A percentile compares a stretch with the other conserved stretches of the same genome.
phyloP scores from a whole-genome alignment of 2,113 vertebrate species.

The Melanerpes formicivorus region DNA sequence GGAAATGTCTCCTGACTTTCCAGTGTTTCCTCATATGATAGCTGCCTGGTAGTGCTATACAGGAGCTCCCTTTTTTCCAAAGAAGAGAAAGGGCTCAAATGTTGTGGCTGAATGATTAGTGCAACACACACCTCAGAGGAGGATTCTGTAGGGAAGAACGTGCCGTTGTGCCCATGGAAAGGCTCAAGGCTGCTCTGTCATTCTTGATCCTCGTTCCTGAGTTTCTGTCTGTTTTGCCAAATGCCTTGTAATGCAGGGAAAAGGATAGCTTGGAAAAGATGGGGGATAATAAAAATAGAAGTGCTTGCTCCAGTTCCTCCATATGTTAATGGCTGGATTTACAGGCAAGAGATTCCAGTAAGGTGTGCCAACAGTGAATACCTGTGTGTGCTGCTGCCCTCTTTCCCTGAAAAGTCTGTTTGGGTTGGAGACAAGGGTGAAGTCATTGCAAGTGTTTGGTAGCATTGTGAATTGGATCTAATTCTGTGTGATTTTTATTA shows the following conservation, averaged over 20 bases:
- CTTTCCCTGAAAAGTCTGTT: slow-evolving; percentile 22
- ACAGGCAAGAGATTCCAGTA: neutral
- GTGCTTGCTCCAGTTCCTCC: neutral
- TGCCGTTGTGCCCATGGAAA: neutral
- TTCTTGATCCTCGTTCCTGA: neutral
- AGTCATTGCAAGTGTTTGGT: neutral
- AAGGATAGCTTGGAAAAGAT: neutral
- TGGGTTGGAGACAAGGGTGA: slow-evolving; percentile 49
- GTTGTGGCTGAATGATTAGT: neutral
- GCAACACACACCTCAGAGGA: neutral
- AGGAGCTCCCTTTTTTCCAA: neutral
- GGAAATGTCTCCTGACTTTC: neutral
- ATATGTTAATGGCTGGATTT: slow-evolving; percentile 32
- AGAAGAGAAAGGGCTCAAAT: neutral
- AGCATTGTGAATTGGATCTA: neutral
- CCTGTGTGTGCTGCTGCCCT: slow-evolving; percentile 11
- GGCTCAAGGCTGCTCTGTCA: neutral
- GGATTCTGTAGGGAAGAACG: neutral
- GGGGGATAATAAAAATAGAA: slow-evolving; percentile 31
- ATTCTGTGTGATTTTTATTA: neutral
- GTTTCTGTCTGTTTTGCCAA: neutral
- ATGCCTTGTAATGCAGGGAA: neutral
- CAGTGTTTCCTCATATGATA: neutral
- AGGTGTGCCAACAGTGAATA: slow-evolving; percentile 45
- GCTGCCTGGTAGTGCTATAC: neutral